Evolutionary conservation across 1,140 invertebrate genomes (phyloP).

Genomic region (Ostrea edulis): DNA sequence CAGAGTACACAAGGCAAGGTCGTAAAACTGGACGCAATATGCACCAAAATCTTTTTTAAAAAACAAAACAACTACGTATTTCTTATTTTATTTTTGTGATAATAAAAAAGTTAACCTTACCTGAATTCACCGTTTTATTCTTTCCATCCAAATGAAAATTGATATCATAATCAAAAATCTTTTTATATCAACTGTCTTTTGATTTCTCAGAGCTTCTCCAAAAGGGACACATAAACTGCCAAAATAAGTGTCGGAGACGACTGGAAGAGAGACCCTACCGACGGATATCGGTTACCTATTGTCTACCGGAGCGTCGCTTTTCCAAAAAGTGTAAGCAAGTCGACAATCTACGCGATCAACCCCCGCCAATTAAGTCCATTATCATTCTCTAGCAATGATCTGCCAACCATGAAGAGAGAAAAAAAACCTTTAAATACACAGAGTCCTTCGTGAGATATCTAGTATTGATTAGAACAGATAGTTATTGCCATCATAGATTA

Average conservation of each 20-base stretch:
- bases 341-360: background rate
- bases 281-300: background rate
- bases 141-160: background rate
- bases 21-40: background rate
- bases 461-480: conserved; percentile 9
- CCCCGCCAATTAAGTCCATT: conserved; percentile 18
- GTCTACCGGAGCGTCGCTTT: background rate
- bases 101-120: background rate
- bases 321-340: background rate
- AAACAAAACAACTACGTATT: background rate
- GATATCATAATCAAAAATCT: background rate
- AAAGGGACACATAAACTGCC: background rate
- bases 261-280: background rate
- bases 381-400: conserved; percentile 1
- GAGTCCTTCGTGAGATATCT: conserved; percentile 20
- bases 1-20: background rate
- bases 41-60: background rate
- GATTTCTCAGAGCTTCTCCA: background rate
- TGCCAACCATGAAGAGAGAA: conserved; percentile 4
- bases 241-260: conserved; percentile 2
- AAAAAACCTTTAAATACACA: conserved; percentile 25
- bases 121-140: background rate
- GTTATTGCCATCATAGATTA: background rate
- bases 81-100: background rate
- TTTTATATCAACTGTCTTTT: background rate